A percentile compares a stretch with the other conserved stretches of the same genome.
Conservation (phyloP, 2,888 invertebrate genomes). For the Bembecia ichneumoniformis region DNA sequence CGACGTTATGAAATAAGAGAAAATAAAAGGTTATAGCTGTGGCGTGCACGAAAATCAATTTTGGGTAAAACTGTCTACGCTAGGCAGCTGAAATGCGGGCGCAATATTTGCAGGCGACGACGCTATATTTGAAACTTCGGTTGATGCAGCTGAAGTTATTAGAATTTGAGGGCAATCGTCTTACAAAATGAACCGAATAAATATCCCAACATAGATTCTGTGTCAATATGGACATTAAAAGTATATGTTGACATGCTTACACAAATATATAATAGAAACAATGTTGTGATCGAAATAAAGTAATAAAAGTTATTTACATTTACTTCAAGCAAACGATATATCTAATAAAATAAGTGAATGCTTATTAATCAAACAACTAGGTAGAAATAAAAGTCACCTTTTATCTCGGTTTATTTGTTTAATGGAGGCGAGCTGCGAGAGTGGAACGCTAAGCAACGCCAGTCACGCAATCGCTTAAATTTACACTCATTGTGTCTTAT, state of each 20-base stretch:
- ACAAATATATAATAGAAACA: no score
- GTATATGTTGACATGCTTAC: no score
- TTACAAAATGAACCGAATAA: neutral
- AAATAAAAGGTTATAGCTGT: conserved; percentile 3
- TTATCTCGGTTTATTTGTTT: conserved; percentile 11
- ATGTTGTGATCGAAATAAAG: no score
- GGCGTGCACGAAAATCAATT: conserved; percentile 19
- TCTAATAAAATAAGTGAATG: neutral
- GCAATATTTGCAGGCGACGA: conserved; percentile 43
- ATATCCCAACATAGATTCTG: neutral
- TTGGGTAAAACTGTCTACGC: conserved; percentile 40
- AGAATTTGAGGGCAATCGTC: conserved; percentile 25
- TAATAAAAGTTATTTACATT: no score
- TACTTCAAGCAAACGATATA: no score
- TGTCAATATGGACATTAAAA: neutral
- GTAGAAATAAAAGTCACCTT: conserved; percentile 4
- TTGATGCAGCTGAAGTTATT: conserved; percentile 35
- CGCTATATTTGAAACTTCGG: conserved; percentile 38
- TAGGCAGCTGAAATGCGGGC: conserved; percentile 24
- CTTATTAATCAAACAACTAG: neutral
- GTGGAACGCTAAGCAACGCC: conserved; percentile 10
- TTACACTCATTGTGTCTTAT: conserved; percentile 27
- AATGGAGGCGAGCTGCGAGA: conserved; percentile 6
- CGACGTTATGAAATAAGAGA: neutral
- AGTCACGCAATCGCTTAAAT: conserved; percentile 31